Base-by-base conservation (phyloP, 23 tunicate species). In the Botrylloides violaceus region DNA sequence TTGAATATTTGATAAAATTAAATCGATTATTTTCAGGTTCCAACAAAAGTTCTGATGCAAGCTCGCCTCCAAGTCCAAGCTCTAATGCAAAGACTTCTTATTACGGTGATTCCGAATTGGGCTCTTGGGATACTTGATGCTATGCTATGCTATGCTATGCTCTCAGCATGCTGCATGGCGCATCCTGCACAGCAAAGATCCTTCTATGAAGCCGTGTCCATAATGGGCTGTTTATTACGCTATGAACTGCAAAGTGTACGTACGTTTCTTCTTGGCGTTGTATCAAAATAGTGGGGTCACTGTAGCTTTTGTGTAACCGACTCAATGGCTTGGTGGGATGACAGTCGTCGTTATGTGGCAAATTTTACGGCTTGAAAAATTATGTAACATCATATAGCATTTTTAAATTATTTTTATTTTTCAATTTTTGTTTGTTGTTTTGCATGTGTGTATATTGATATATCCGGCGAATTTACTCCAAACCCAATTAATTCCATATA, bases 31-130 rank as follows among this genome's bases (percentile, higher is more conserved):
- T 48, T 4, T 6, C 33, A 80, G 86, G 85, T 2, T 80, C 86
- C 12, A 84, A 84, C 80, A 87, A 87, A 71, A 87, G 95, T 59
- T 87, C 95, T 15, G 86, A 80, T 72, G 3, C 76, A 21, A 87
- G 95, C 50, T 70, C 75, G 18, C 86, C 86, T 1, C 95, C 95
- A 28, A 79, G 92, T 5, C 92, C 92, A 26, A 66, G 72, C 29
- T 85, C 65, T 33, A 65, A 81, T 31, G n/a, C 37, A 12, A 31
- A 64, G 36, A 64, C 84, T 18, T 84, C 94, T 28, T 68, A 38
- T 25, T 36, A 30, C 25, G 3, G 24, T 12, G 74, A 68, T 37
- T 68, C 74, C 19, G 74, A 68, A 36, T 43, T 43, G 21, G 74
- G 58, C 21, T 43, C 74, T 15, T 68, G 56, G 57, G 58, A 68